These are phyloP conservation scores for Phataginus tetradactyla DNA, from an alignment of 2,797 vertebrate genomes.

Conservation along the genomic window DNA sequence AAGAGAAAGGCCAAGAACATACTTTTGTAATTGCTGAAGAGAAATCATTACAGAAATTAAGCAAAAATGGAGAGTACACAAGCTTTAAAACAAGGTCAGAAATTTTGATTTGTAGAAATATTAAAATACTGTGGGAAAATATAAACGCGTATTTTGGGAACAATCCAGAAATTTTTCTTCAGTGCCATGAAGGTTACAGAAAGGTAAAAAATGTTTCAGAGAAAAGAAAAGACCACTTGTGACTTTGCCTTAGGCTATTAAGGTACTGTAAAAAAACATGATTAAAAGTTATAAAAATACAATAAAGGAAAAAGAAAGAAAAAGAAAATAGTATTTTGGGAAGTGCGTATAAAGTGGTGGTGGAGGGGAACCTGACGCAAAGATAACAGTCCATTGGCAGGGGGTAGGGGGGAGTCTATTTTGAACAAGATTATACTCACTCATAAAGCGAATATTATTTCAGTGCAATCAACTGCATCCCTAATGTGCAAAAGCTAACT, in stretches of 20 bases:
- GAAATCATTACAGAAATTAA: slow-evolving; percentile 18
- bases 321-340: slow-evolving; percentile 60
- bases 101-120: slow-evolving; percentile 21
- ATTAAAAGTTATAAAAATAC: slow-evolving; percentile 79
- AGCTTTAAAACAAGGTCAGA: background rate
- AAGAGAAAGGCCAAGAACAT: background rate
- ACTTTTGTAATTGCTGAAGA: slow-evolving; percentile 24
- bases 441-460: slow-evolving; percentile 79
- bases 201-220: slow-evolving; percentile 42
- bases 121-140: background rate
- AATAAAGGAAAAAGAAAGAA: slow-evolving; percentile 73
- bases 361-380: slow-evolving; percentile 58
- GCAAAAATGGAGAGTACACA: background rate
- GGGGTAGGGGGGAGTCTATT: slow-evolving; percentile 12
- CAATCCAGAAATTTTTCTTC: slow-evolving; percentile 36
- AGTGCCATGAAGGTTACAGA: background rate
- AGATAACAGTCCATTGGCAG: slow-evolving; percentile 62
- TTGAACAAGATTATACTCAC: slow-evolving; percentile 78
- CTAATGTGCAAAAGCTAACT: slow-evolving; percentile 83
- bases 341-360: slow-evolving; percentile 37
- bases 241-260: slow-evolving; percentile 75
- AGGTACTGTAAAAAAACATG: slow-evolving; percentile 72
- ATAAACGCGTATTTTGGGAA: slow-evolving; percentile 7
- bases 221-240: slow-evolving; percentile 34
- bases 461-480: slow-evolving; percentile 80